Base-by-base conservation (phyloP, 2,797 vertebrate species). In the Crenichthys baileyi region DNA sequence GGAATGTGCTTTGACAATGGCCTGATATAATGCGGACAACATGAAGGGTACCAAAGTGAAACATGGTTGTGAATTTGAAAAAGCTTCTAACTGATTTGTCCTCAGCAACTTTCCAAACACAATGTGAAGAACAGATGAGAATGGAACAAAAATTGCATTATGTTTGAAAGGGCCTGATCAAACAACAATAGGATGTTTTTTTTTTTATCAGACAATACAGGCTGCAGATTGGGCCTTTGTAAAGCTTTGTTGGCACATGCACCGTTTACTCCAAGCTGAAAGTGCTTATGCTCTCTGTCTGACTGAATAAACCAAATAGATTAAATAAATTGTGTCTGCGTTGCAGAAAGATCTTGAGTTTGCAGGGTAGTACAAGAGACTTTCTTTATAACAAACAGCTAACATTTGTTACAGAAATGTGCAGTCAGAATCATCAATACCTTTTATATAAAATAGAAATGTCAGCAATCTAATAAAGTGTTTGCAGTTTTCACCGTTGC, bases 151-250 rank as follows among this genome's bases (percentile, higher is more conserved):
- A 74, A 75, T 70, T 79, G 63, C 41, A 20, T 68, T 68, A 26
- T 55, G 72, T 73, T 65, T 74, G 51, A 70, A 70, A 60, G 53
- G 13, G 22, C 44, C 53, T 44, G 50, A 26, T 50, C 72, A 75
- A 71, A 44, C 77, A 78, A 61, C 53, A 58, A 24, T 51, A 70
- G 53, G 51, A 58, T 39, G 77, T 73, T 79, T 31, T 79, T 51
- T 31, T 68, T 56, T 79, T 39, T 29, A 55, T 60, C 26, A 78
- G 70, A 61, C 67, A 46, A 61, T 36, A 26, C 39, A 46, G 76
- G 50, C 68, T 70, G 55, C 41, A 58, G 53, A 56, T 29, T 13
- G 63, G 78, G 71, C 50, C 50, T 68, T 31, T 53, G 71, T 22
- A 58, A 67, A 51, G n/a, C 70, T 70, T 46, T 63, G 70, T n/a